Evolutionary conservation across 2,113 vertebrate genomes (phyloP).

Genomic region (Cottus gobio): DNA sequence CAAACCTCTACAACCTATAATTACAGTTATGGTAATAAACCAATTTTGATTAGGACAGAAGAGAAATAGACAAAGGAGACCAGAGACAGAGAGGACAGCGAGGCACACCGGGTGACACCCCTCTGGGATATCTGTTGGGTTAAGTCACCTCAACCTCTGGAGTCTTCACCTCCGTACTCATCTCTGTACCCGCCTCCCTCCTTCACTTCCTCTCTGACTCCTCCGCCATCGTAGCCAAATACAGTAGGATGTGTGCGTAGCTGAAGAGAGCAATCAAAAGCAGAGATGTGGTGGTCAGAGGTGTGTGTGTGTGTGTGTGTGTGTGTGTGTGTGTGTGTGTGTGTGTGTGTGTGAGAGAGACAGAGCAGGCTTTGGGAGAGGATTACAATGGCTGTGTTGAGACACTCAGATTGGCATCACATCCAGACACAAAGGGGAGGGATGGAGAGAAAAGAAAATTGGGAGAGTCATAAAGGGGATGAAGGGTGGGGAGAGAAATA

Average conservation of each 20-base stretch:
- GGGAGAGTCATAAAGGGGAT: slow-evolving; percentile 48
- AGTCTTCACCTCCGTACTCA: too few species aligned
- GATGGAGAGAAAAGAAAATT: slow-evolving; percentile 45
- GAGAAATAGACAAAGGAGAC: background rate
- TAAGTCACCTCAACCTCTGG: too few species aligned
- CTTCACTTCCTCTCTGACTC: slow-evolving; percentile 34
- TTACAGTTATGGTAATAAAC: background rate
- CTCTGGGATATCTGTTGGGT: too few species aligned
- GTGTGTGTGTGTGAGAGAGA: slow-evolving; percentile 3
- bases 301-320: slow-evolving; percentile 15
- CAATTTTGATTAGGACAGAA: background rate
- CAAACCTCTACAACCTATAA: background rate
- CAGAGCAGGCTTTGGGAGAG: slow-evolving; percentile 1
- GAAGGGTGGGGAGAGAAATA: slow-evolving; percentile 23
- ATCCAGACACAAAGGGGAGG: slow-evolving; percentile 44
- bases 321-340: background rate
- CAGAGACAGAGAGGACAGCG: background rate
- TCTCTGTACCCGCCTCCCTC: background rate
- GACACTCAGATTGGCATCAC: slow-evolving; percentile 64
- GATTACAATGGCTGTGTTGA: slow-evolving; percentile 68
- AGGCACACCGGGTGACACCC: background rate
- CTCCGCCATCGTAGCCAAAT: slow-evolving; percentile 17
- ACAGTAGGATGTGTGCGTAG: slow-evolving; percentile 35
- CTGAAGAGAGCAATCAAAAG: slow-evolving; percentile 72
- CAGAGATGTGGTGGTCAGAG: slow-evolving; percentile 47